Conservation (phyloP, 2,113 vertebrate species). For the Phylloscopus trochilus region DNA sequence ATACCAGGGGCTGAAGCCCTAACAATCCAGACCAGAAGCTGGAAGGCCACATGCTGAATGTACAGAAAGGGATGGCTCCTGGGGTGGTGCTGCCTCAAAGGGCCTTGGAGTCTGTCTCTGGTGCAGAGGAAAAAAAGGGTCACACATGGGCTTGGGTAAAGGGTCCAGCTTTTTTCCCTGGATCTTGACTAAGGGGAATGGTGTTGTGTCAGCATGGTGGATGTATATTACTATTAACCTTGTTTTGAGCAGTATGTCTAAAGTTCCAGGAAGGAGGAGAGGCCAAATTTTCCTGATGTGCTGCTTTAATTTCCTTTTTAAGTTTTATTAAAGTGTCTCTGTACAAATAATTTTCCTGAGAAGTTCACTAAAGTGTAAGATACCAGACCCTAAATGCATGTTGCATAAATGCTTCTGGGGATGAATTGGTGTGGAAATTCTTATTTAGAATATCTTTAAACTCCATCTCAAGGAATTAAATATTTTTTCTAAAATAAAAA, state of each 20-base stretch:
- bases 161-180: neutral
- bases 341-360: neutral
- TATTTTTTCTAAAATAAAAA: neutral
- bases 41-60: neutral
- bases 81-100: neutral
- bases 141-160: neutral
- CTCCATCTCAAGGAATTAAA: neutral
- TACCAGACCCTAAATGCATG: neutral
- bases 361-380: neutral
- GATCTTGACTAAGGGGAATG: neutral
- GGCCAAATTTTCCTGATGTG: neutral
- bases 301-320: neutral
- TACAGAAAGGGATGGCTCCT: neutral
- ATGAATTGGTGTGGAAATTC: neutral
- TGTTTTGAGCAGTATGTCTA: neutral
- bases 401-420: neutral
- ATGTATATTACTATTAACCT: neutral
- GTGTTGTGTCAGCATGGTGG: neutral
- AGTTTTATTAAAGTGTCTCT: neutral
- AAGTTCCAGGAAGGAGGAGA: neutral
- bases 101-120: neutral
- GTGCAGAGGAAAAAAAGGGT: neutral
- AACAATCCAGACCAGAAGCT: neutral
- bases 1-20: neutral
- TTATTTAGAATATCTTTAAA: neutral